Evolutionary conservation across 2,888 invertebrate genomes (phyloP), one percentile per base, ranked within the genome.

Genomic region (Drosophila bunnanda): DNA sequence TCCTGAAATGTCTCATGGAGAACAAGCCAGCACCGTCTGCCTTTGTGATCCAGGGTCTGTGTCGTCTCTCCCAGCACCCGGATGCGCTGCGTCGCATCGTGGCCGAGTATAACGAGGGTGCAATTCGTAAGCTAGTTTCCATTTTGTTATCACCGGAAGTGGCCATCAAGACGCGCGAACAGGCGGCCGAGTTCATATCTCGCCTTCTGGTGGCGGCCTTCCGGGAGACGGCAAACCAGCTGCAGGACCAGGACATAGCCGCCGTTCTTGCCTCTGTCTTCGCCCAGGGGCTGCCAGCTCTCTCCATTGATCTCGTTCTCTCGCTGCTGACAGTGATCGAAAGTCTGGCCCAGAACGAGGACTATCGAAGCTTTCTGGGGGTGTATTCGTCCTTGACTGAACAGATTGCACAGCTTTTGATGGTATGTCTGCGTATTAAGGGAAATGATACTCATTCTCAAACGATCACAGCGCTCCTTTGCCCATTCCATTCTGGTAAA

Each of bases 401-500:
- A 9, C 82, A 85, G 60, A 70, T 90, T 13, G 89, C 86, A 0
- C 61, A 78, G 7, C 55, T 91, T 1, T 65, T 91, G 13, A 90
- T 81, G 90, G 90, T 91, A 66, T 70, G 43, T 50, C 10, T 7
- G 1, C 2, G 9, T 10, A 1, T 7, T 10, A 13, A 6, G 2
- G 2, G 1, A 1, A 4, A 7, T 2, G 10, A 39, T 12, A 13
- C 22, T 57, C 4, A 55, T 39, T 8, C 17, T 15, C 13, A 7
- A 3, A 7, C 12, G 13, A 13, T 22, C 2, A 0, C 6, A 85
- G 85, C 76, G 55, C 1, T 81, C 89, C 10, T 85, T 75, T 60
- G 82, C 88, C 15, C 88, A 89, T 30, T 83, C 90, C 5, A 81
- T 91, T 20, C 48, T 91, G 74, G 87, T 89, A 1, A 82, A 80